Conservation (phyloP, 2,113 vertebrate species). For the Proteles cristata region DNA sequence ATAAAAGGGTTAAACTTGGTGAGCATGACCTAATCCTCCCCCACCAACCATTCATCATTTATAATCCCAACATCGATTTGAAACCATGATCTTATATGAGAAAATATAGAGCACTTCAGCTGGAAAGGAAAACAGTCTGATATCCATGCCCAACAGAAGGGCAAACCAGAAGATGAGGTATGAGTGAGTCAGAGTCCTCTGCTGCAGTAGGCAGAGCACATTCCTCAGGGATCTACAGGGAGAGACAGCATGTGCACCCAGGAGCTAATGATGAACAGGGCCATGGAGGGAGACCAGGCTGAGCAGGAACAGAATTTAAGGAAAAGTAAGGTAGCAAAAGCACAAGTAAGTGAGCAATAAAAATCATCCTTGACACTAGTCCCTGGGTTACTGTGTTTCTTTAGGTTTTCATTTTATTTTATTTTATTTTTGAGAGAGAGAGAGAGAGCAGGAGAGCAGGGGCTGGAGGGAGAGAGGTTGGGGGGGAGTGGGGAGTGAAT, state of each 20-base stretch:
- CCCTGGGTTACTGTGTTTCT: neutral
- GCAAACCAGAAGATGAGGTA: conserved; percentile 18
- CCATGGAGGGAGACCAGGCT: neutral
- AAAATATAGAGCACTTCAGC: conserved; percentile 26
- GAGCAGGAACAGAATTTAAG: neutral
- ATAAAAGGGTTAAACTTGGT: neutral
- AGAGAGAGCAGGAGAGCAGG: no score
- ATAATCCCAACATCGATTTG: neutral
- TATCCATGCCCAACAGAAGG: neutral
- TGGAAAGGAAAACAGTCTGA: conserved; percentile 4
- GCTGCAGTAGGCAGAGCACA: neutral
- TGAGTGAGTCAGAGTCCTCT: neutral
- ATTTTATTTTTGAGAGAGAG: no score
- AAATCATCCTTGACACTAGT: neutral
- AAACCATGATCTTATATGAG: neutral
- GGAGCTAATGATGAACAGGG: neutral
- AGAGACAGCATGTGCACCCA: neutral
- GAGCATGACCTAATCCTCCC: neutral
- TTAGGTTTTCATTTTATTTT: no score
- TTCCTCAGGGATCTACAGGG: neutral
- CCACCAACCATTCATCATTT: neutral
- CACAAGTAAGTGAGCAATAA: neutral
- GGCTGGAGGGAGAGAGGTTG: no score
- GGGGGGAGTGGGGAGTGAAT: no score
- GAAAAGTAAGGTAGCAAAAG: neutral